Percentiles rank a stretch among this genome's conserved stretches.
Evolutionary conservation across 2,113 vertebrate species (phyloP).

Genomic region (Psammodynastes pulverulentus): DNA sequence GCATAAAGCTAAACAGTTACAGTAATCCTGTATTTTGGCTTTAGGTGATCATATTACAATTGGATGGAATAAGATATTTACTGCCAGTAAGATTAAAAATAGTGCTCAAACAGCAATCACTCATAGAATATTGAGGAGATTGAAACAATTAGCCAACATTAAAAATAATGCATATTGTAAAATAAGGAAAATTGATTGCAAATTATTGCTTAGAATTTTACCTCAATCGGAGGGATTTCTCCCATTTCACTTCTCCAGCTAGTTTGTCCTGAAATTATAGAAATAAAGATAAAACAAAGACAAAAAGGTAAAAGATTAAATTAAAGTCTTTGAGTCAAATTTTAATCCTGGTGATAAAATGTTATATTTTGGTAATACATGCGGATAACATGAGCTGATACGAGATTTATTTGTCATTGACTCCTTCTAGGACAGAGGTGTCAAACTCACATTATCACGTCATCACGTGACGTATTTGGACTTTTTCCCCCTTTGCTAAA

Average conservation of each 20-base stretch:
- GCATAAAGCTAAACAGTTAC: neutral
- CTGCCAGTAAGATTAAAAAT: neutral
- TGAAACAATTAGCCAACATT: neutral
- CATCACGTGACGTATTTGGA: too few relatives aligned
- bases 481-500: too few relatives aligned
- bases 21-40: neutral
- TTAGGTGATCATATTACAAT: neutral
- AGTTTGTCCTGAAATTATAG: neutral
- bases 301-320: neutral
- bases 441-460: too few relatives aligned
- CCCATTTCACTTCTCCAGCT: neutral
- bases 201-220: neutral
- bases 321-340: neutral
- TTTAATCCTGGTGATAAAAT: neutral
- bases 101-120: neutral
- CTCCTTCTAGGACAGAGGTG: neutral
- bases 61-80: neutral
- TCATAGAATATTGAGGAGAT: neutral
- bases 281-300: neutral
- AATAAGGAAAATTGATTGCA: neutral
- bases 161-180: neutral
- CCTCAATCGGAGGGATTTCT: neutral
- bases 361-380: neutral
- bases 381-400: neutral
- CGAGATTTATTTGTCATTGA: neutral